Evolutionary conservation across 2,113 vertebrate species (phyloP), one percentile per base, ranked within the genome.

Genomic region (Ageneiosus marmoratus): DNA sequence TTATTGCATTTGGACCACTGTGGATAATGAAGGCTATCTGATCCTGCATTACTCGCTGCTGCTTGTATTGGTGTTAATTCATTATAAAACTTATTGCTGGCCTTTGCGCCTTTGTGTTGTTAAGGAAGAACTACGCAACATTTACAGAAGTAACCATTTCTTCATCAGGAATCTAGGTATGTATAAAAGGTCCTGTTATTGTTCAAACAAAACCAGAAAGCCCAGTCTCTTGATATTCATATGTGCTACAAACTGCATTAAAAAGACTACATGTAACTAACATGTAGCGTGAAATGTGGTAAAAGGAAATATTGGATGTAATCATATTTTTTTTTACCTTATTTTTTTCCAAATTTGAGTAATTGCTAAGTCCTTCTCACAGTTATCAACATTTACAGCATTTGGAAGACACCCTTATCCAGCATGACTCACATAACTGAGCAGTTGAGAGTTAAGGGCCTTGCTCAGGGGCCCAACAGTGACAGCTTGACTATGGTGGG

Each of bases 1-100:
- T 73, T 73, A 73, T 73, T 73, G 41, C 44, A 16, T 73, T 73
- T 48, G 24, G n/a, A 50, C 44, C 70, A 73, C 24, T 73, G 46
- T 27, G 44, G 44, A 50, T 48, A 50, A 29, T 50, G n/a, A 48
- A 73, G 44, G 44, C 13, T 73, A 29, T 73, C 44, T 48, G 3
- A 73, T 48, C 8, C 46, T 29, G 7, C 44, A 50, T 48, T 29
- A 27, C 5, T 48, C 29, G 46, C 11, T 50, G 24, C 44, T 15
- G 11, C 22, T 2, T 27, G 2, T 24, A 46, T 2, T 46, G 24
- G 41, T 72, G 41, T 27, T 72, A 67, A 72, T 27, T 72, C 24
- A n/a, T 72, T 72, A 72, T 27, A 46, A 72, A 48, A 24, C 41
- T 15, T 27, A 27, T 5, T 20, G 27, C 46, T 72, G 69, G 24